phyloP scores from a whole-genome alignment of 2,888 invertebrate genomes.

The Hydrotaea diabolus region DNA sequence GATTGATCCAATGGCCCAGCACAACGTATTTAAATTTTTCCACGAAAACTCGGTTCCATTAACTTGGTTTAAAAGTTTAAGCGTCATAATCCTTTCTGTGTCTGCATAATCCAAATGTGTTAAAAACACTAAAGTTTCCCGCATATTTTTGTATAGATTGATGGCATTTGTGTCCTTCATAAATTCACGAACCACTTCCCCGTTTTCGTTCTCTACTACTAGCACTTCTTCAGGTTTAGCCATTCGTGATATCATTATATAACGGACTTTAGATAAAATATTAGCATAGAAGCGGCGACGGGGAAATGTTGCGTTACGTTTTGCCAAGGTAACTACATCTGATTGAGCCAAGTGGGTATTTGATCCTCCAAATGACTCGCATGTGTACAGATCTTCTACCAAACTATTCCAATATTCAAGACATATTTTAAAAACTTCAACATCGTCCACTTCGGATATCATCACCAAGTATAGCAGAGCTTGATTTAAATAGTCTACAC shows the following conservation, averaged over 20 bases:
- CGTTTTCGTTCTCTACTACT: slow-evolving; percentile 99
- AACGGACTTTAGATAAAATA: slow-evolving; percentile 92
- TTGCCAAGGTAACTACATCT: slow-evolving; percentile 73
- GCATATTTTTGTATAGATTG: slow-evolving; percentile 99
- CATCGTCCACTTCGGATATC: slow-evolving; percentile 99
- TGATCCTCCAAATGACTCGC: slow-evolving; percentile 85
- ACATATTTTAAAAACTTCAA: slow-evolving; percentile 99
- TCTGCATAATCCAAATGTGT: slow-evolving; percentile 99
- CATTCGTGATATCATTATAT: slow-evolving; percentile 99
- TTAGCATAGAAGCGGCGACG: slow-evolving; percentile 89
- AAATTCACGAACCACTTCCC: slow-evolving; percentile 99
- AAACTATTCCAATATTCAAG: slow-evolving; percentile 99
- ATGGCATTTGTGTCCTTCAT: slow-evolving; percentile 99
- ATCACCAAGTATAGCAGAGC: slow-evolving; percentile 93
- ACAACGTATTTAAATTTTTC: slow-evolving; percentile 99
- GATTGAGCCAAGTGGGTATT: slow-evolving; percentile 75
- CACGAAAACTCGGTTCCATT: slow-evolving; percentile 99
- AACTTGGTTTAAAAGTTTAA: slow-evolving; percentile 98
- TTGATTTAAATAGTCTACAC: slow-evolving; percentile 89
- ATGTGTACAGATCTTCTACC: slow-evolving; percentile 94
- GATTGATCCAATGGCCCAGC: slow-evolving; percentile 99
- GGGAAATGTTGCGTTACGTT: slow-evolving; percentile 80
- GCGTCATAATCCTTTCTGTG: slow-evolving; percentile 99
- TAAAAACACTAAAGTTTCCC: slow-evolving; percentile 97
- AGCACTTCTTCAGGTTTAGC: slow-evolving; percentile 99